Base-by-base conservation (phyloP, 2,113 vertebrate species). In the Engystomops pustulosus region DNA sequence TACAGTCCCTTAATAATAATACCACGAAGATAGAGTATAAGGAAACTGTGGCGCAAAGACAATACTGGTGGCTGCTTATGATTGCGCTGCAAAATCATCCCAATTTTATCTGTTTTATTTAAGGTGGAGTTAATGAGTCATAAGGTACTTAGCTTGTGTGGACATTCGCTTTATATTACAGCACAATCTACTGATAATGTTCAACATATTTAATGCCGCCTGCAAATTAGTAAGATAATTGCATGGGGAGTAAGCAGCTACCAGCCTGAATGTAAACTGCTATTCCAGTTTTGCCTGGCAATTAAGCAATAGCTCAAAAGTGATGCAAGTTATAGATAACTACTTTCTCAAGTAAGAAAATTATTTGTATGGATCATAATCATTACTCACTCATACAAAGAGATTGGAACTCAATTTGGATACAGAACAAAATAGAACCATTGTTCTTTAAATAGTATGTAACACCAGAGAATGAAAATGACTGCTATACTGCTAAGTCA, bases 301-400 rank as follows among this genome's bases (percentile, higher is more conserved):
- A 78, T 78, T 58, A 78, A 60, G 27, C n/a, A 60, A 78, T 78
- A 14, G 53, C 34, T 58, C 36, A 60, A 12, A 36, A 27, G 27
- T 41, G 12, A 78, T 78, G 51, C 34, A 58, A 14, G 32, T 25
- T 34, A 3, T 12, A 60, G 51, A 60, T 78, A 41, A 60, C 30
- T 58, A 60, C 51, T 41, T 78, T 60, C 51, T 55, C 75, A 78
- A 77, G 58, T 77, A 58, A 38, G 32, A 78, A 60, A 58, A 78
- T 60, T 60, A 78, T 78, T 78, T 41, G 32, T 78, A 58, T 12
- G 75, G 25, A 47, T 27, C n/a, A 12, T 55, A 6, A 55, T 38
- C 51, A 25, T 20, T 75, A 34, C 34, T 30, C 23, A 53, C 72
- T 36, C 12, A 47, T 30, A 49, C 23, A 47, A 47, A 3, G 1